Evolutionary conservation across 1,140 invertebrate species (phyloP).

Genomic region (Drosophila varians): DNA sequence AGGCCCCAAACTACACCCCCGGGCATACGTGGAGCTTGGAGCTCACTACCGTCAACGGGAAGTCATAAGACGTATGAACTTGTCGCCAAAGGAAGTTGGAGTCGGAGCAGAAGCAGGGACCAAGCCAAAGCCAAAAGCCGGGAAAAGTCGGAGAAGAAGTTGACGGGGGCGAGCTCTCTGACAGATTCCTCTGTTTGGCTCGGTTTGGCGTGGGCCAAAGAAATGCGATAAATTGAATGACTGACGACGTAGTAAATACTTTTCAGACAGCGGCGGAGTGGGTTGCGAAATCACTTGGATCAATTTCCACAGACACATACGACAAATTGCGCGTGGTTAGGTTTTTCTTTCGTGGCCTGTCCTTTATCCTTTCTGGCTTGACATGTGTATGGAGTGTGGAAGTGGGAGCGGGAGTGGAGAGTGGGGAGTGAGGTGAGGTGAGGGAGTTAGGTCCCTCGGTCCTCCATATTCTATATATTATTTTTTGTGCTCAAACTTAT

Average conservation of each 20-base stretch:
- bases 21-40: slow-evolving; percentile 36
- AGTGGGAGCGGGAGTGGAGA: background rate
- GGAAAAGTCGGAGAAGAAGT: slow-evolving; percentile 22
- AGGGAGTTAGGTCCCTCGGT: too few species aligned
- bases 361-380: slow-evolving; percentile 36
- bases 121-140: slow-evolving; percentile 8
- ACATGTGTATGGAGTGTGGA: slow-evolving; percentile 24
- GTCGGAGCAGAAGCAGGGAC: background rate
- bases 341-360: slow-evolving; percentile 54
- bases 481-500: background rate
- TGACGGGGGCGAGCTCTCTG: slow-evolving; percentile 38
- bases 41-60: slow-evolving; percentile 77
- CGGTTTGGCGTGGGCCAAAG: slow-evolving; percentile 56
- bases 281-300: slow-evolving; percentile 42
- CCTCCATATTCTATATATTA: background rate
- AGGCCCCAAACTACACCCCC: slow-evolving; percentile 21
- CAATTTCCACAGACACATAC: slow-evolving; percentile 56
- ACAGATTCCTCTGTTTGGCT: slow-evolving; percentile 57
- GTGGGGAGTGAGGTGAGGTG: too few species aligned
- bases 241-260: slow-evolving; percentile 80
- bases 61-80: slow-evolving; percentile 81
- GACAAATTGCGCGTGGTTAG: slow-evolving; percentile 79
- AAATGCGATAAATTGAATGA: slow-evolving; percentile 81
- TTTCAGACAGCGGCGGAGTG: slow-evolving; percentile 64
- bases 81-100: slow-evolving; percentile 51